Base-by-base conservation (phyloP, 2,797 vertebrate genomes). In the Halcyon leucocephala region DNA sequence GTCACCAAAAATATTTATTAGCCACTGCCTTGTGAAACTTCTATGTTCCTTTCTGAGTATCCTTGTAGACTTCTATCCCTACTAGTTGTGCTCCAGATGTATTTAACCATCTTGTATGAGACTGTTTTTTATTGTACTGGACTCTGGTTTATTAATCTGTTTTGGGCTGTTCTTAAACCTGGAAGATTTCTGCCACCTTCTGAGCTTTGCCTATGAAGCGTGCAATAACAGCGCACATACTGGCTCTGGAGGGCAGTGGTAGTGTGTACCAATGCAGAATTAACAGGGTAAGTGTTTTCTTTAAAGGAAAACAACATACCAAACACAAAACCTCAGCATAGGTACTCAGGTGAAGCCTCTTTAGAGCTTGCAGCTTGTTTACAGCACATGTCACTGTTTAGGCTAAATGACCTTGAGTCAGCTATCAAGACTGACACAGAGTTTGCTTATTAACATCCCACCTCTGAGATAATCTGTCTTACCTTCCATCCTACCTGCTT, bases 401-500 rank as follows among this genome's bases (percentile, higher is more conserved):
- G 29, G 26, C 51, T 85, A 21, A 73, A 22, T 65, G 46, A 55
- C 79, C 71, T 91, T 88, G 52, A 74, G 31, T 91, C 55, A 11
- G 6, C 41, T 80, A n/a, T 82, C 72, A n/a, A 58, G 92, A 41
- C 58, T 86, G 78, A 54, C 70, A 82, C 9, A 12, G 16, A 24
- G 29, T 90, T 92, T 80, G 21, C 54, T 90, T 70, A 60, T 80
- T 88, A 90, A 62, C 49, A 28, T 54, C 46, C 37, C 44, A 81
- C 55, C 82, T 83, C 69, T 78, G 69, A 87, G 67, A 58, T 60
- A 3, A 70, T 13, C 26, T 73, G n/a, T 70, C 8, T 84, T 73
- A 25, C 42, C 20, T 87, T 74, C 85, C 52, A 33, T 44, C 41
- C 73, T 31, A 25, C 54, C 58, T 88, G 65, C 80, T 90, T 80